These are phyloP conservation scores for Nemotelus pantherinus DNA, from an alignment of 2,888 invertebrate genomes.

Conservation along the genomic window DNA sequence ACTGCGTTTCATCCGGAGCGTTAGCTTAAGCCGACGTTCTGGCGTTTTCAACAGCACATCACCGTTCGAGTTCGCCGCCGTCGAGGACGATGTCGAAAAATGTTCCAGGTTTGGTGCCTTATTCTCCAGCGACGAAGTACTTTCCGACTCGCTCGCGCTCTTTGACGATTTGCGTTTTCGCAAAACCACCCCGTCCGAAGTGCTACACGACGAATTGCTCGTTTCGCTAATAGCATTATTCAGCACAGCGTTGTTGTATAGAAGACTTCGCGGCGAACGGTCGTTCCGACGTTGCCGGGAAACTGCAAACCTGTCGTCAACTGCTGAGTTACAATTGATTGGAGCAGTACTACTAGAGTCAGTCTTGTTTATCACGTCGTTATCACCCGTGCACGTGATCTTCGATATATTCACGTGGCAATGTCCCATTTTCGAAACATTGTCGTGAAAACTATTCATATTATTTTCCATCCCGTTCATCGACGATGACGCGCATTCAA, in stretches of 20 bases:
- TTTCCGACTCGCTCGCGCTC: constrained; percentile 55
- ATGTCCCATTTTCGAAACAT: constrained; percentile 22
- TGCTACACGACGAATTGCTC: constrained; percentile 59
- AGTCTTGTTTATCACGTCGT: constrained; percentile 39
- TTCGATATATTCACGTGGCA: constrained; percentile 17
- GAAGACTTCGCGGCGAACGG: constrained; percentile 5
- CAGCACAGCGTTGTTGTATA: not conserved
- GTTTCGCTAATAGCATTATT: constrained; percentile 30
- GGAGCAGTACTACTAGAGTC: constrained; percentile 33
- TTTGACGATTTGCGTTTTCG: constrained; percentile 51
- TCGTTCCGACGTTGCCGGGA: constrained; percentile 25
- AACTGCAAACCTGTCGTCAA: constrained; percentile 2
- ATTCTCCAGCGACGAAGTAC: constrained; percentile 56
- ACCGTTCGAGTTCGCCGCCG: constrained; percentile 22
- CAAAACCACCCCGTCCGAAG: constrained; percentile 17
- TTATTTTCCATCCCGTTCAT: not conserved
- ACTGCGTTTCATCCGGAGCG: constrained; percentile 86
- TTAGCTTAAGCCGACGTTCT: constrained; percentile 74
- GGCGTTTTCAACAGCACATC: constrained; percentile 63
- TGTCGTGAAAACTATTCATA: constrained; percentile 4
- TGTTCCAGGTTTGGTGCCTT: constrained; percentile 54
- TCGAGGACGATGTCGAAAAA: constrained; percentile 14
- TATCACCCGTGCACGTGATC: not conserved
- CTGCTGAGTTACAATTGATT: constrained; percentile 24
- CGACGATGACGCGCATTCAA: constrained; percentile 54